Conservation (phyloP, 2,888 invertebrate species). For the Drosophila macrospina region DNA sequence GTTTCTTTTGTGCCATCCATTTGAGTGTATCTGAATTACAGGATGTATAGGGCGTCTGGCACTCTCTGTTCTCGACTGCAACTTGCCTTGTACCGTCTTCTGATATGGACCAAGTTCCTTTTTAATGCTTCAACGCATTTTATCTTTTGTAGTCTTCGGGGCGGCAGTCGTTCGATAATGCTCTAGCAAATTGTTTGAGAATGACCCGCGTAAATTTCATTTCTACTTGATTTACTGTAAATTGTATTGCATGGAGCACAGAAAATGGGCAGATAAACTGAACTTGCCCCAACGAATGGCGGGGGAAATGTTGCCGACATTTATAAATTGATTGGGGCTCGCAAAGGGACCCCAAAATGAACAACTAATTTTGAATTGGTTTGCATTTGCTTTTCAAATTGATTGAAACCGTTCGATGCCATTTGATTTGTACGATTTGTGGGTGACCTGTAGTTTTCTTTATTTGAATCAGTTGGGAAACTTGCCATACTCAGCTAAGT, state of each 20-base stretch:
- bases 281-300: slow-evolving; percentile 17
- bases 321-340: slow-evolving; percentile 62
- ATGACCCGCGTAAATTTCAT: slow-evolving; percentile 78
- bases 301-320: slow-evolving; percentile 53
- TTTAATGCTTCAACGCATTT: slow-evolving; percentile 69
- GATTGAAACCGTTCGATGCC: slow-evolving; percentile 22
- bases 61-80: slow-evolving; percentile 20
- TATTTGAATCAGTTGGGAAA: slow-evolving; percentile 35
- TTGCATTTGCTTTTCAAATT: slow-evolving; percentile 36
- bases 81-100: slow-evolving; percentile 33
- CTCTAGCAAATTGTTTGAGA: slow-evolving; percentile 75
- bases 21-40: slow-evolving; percentile 34
- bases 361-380: slow-evolving; percentile 42
- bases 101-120: slow-evolving; percentile 28
- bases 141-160: slow-evolving; percentile 62
- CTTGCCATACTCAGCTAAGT: slow-evolving; percentile 58
- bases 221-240: slow-evolving; percentile 76
- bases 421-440: slow-evolving; percentile 51
- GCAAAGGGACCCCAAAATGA: slow-evolving; percentile 5
- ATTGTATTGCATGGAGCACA: slow-evolving; percentile 59
- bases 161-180: slow-evolving; percentile 39
- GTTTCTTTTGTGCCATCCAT: slow-evolving; percentile 41
- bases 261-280: slow-evolving; percentile 43
- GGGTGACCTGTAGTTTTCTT: slow-evolving; percentile 20
- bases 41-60: slow-evolving; percentile 16